Evolutionary conservation across 2,113 vertebrate genomes (phyloP).

Genomic region (Muntiacus muntjak): DNA sequence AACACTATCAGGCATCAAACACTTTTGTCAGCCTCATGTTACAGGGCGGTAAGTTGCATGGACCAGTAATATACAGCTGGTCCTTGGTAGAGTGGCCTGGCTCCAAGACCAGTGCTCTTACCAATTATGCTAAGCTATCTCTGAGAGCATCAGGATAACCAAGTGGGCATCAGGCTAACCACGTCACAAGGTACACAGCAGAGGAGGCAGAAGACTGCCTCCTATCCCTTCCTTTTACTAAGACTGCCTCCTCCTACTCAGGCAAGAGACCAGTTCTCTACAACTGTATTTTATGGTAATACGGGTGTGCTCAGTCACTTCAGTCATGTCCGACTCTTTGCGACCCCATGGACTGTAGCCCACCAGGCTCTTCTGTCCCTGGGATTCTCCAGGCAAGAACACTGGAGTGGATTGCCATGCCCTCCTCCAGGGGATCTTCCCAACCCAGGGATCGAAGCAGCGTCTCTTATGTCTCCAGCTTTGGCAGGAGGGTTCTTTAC

Average conservation of each 20-base stretch:
- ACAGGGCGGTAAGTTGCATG: neutral
- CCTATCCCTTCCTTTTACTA: too few species aligned
- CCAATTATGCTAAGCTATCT: neutral
- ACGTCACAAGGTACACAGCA: neutral
- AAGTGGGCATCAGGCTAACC: neutral
- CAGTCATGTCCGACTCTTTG: neutral
- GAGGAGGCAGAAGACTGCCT: neutral
- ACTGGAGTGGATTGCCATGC: neutral
- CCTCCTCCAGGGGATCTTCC: neutral
- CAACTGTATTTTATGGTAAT: neutral
- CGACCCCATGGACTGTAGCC: neutral
- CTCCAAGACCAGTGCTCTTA: neutral
- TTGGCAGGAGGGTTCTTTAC: neutral
- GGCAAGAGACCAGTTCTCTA: neutral
- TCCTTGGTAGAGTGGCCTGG: neutral
- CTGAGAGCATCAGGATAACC: neutral
- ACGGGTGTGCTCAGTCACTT: neutral
- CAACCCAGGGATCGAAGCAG: neutral
- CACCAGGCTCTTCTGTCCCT: neutral
- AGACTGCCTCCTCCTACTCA: neutral
- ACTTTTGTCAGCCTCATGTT: neutral
- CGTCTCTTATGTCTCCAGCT: neutral
- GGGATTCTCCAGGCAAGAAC: neutral
- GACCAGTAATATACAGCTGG: neutral
- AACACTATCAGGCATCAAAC: neutral